These are phyloP conservation scores for Plagodis pulveraria DNA, from an alignment of 2,888 invertebrate species.

Conservation along the genomic window DNA sequence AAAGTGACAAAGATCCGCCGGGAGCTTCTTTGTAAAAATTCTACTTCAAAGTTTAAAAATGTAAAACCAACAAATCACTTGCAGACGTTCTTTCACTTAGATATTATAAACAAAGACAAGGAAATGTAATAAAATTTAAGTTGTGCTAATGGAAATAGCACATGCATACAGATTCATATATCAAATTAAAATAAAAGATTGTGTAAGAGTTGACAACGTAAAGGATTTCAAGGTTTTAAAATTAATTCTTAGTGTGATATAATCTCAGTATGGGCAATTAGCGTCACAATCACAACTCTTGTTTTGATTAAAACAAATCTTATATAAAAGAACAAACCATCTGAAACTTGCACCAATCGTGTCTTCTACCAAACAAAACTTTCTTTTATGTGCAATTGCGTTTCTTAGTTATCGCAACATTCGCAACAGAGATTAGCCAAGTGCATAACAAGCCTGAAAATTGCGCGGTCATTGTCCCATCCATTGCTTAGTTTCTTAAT, in stretches of 20 bases:
- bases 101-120: conserved; percentile 8
- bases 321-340: no score
- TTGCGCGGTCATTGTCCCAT: conserved; percentile 21
- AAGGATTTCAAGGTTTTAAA: no score
- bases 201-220: no score
- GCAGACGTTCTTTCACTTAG: conserved; percentile 6
- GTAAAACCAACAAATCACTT: conserved; percentile 15
- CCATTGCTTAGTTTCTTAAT: conserved; percentile 21
- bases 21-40: conserved; percentile 20
- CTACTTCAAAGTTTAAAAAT: conserved; percentile 18
- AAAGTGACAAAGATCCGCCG: conserved; percentile 19
- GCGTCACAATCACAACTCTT: no score
- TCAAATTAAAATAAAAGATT: no score
- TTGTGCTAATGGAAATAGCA: no score
- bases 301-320: no score
- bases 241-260: no score
- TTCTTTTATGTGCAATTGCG: not conserved
- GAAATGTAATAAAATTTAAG: conserved; percentile 1
- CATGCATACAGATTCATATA: no score
- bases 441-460: conserved; percentile 24
- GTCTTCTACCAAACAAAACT: no score
- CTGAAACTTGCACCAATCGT: no score
- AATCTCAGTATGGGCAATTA: no score
- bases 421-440: conserved; percentile 20
- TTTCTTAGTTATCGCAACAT: conserved; percentile 13